Evolutionary conservation across 2,888 invertebrate genomes (phyloP), one percentile per base, ranked within the genome.

Genomic region (Rhodophaea formosa): DNA sequence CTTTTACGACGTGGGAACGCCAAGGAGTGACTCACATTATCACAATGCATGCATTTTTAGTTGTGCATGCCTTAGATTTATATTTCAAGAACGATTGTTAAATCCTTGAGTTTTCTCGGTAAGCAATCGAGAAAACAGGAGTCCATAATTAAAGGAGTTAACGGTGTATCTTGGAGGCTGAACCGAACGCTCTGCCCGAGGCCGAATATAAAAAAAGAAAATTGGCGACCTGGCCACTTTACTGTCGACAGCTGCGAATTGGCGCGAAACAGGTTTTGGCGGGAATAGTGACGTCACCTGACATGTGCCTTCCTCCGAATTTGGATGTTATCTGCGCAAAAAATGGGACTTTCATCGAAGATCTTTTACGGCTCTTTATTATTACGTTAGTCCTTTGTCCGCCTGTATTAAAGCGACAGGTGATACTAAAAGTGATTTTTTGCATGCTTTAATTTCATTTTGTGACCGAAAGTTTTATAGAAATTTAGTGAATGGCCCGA

Each of bases 241-340:
- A 71, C 74, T 74, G 79, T 65, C 84, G 88, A 86, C 90, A 88
- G 88, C 89, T 91, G 90, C 90, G 86, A 86, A 87, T 82, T 86
- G 87, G 84, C 84, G 86, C 86, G 82, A 84, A 89, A 89, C 88
- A 73, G 86, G 89, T 90, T 90, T 79, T 72, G 77, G 79, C 74
- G 77, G 83, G 79, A 84, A 72, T 69, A 69, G 69, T 88, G 88
- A 88, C 89, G 88, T 89, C 88, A 89, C 69, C 75, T 80, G 81
- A 81, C 86, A 85, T 86, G 83, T 82, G 85, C 79, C 83, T 77
- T 75, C 75, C 71, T 74, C 72, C 76, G 68, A 76, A 78, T 83
- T 80, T 70, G 77, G 76, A 72, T 72, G 70, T 61, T 69, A 62
- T 56, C 51, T 45, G 61, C 60, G 68, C 77, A 86, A 86, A 88